These are phyloP conservation scores for Beris chalybata DNA, from an alignment of 2,888 invertebrate genomes.

Conservation along the genomic window DNA sequence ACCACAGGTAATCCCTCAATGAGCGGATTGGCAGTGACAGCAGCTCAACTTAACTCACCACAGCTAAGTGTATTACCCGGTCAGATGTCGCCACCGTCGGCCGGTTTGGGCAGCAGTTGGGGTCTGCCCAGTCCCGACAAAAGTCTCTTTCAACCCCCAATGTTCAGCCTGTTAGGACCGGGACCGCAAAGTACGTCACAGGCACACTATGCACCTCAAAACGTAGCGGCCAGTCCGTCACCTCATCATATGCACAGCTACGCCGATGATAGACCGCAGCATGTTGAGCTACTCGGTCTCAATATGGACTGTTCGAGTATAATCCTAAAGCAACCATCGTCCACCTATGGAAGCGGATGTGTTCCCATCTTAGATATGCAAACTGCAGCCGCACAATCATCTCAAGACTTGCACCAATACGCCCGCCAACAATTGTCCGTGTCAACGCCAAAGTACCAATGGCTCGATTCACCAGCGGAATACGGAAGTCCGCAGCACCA, in stretches of 20 bases:
- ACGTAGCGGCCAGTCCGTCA: conserved; percentile 55
- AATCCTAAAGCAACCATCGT: conserved; percentile 64
- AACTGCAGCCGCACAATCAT: conserved; percentile 45
- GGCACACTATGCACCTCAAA: conserved; percentile 60
- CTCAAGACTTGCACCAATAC: conserved; percentile 61
- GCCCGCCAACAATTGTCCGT: conserved; percentile 58
- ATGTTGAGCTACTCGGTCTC: conserved; percentile 62
- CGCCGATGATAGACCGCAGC: conserved; percentile 58
- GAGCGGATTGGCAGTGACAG: conserved; percentile 45
- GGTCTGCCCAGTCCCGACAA: conserved; percentile 71
- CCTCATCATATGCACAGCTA: conserved; percentile 53
- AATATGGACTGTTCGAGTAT: conserved; percentile 63
- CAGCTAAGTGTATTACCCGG: conserved; percentile 53
- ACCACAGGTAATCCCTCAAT: conserved; percentile 63
- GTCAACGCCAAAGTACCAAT: conserved; percentile 67
- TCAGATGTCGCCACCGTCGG: conserved; percentile 62
- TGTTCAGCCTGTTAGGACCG: conserved; percentile 67
- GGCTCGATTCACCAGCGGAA: conserved; percentile 62
- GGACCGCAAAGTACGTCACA: conserved; percentile 59
- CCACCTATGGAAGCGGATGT: conserved; percentile 64
- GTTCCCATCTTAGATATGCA: conserved; percentile 60
- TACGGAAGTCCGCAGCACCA: conserved; percentile 60
- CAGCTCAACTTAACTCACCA: conserved; percentile 52
- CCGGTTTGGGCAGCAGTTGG: conserved; percentile 69
- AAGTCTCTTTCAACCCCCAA: conserved; percentile 65